phyloP scores from a whole-genome alignment of 2,888 invertebrate genomes.

The Allolobophora icterica region DNA sequence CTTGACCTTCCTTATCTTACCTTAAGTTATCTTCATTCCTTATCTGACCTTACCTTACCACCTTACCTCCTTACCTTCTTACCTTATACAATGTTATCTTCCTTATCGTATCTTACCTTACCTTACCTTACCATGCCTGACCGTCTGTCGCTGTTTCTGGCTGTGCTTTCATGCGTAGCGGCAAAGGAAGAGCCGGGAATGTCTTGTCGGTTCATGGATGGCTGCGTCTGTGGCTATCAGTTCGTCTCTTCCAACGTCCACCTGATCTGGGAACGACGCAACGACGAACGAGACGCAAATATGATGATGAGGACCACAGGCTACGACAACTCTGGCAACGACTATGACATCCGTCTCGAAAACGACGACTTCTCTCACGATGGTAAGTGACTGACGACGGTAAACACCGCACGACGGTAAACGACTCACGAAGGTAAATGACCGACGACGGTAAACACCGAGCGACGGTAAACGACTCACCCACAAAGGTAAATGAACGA shows the following conservation, averaged over 20 bases:
- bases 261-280: conserved; percentile 31
- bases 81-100: too few relatives aligned
- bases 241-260: conserved; percentile 42
- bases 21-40: too few relatives aligned
- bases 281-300: neutral
- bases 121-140: neutral
- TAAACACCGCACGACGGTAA: too few relatives aligned
- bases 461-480: neutral
- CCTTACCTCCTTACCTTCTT: too few relatives aligned
- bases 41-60: too few relatives aligned
- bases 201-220: conserved; percentile 41
- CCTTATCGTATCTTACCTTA: too few relatives aligned
- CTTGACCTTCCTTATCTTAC: too few relatives aligned
- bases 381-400: neutral
- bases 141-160: neutral
- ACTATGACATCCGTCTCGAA: neutral
- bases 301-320: neutral
- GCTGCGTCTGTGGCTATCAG: conserved; percentile 44
- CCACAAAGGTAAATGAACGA: too few relatives aligned
- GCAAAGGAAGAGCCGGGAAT: conserved; percentile 38
- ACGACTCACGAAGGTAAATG: neutral
- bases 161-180: neutral
- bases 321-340: neutral
- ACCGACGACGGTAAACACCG: neutral
- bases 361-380: neutral